A percentile compares a stretch with the other conserved stretches of the same genome.
Evolutionary conservation across 2,113 vertebrate species (phyloP).

Genomic region (Pristiophorus japonicus): DNA sequence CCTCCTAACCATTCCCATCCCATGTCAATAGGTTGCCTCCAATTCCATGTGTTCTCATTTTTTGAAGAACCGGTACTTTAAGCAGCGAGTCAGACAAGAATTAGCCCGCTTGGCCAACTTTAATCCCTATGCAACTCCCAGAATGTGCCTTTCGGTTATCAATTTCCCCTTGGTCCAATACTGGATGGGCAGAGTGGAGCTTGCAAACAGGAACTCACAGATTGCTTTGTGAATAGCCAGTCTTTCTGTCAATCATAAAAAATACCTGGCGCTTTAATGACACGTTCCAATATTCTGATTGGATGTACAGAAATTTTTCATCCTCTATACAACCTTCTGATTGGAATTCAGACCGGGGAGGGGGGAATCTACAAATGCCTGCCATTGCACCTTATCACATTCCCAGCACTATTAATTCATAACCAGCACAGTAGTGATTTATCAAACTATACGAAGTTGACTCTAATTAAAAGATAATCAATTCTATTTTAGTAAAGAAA

Average conservation of each 20-base stretch:
- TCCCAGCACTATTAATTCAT: neutral
- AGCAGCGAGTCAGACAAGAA: neutral
- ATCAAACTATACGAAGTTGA: neutral
- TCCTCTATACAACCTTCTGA: neutral
- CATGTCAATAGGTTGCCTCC: neutral
- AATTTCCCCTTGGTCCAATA: neutral
- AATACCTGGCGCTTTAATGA: neutral
- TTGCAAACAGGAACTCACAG: neutral
- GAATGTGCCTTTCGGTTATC: neutral
- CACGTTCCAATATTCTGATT: neutral
- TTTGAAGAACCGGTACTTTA: neutral
- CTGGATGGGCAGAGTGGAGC: neutral
- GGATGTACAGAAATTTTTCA: neutral
- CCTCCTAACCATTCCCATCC: neutral
- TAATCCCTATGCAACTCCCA: neutral
- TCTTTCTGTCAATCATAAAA: neutral
- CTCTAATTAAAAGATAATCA: neutral
- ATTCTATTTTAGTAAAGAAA: neutral
- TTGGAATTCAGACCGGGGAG: neutral
- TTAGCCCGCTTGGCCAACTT: neutral
- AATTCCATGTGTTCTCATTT: too few relatives aligned
- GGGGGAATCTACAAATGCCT: neutral
- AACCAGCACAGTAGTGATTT: neutral
- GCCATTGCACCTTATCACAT: neutral
- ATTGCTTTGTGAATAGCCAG: neutral